These are phyloP conservation scores for Alouatta caraya DNA, from an alignment of 2,797 vertebrate genomes.

Conservation along the genomic window DNA sequence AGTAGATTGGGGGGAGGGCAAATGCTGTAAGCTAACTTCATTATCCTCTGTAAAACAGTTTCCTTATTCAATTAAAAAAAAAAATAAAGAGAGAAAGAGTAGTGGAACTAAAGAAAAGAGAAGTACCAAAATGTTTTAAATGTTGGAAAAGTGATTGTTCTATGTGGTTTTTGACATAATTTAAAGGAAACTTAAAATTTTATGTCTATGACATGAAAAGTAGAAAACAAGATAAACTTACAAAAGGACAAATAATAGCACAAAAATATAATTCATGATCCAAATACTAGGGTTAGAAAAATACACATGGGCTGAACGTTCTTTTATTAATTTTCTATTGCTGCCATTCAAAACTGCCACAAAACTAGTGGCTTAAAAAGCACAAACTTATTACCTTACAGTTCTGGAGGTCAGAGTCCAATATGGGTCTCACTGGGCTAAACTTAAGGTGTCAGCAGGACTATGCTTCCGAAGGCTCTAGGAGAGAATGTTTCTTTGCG, in stretches of 20 bases:
- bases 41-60: not conserved
- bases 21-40: not conserved
- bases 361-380: not conserved
- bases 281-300: slow-evolving; percentile 4
- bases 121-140: slow-evolving; percentile 7
- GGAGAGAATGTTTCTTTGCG: not conserved
- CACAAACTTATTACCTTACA: not conserved
- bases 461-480: not conserved
- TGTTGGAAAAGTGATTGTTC: not conserved
- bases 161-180: not conserved
- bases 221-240: not conserved
- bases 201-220: not conserved
- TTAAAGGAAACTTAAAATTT: slow-evolving; percentile 18
- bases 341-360: not conserved
- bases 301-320: not conserved
- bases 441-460: not conserved
- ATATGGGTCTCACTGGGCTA: not conserved
- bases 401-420: not conserved
- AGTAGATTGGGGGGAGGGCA: not conserved
- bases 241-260: not conserved
- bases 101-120: not conserved
- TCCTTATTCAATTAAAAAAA: not conserved
- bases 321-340: not conserved
- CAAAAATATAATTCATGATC: not conserved
- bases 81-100: not conserved